Conservation (phyloP, 2,888 invertebrate genomes). For the Thecophora atra region DNA sequence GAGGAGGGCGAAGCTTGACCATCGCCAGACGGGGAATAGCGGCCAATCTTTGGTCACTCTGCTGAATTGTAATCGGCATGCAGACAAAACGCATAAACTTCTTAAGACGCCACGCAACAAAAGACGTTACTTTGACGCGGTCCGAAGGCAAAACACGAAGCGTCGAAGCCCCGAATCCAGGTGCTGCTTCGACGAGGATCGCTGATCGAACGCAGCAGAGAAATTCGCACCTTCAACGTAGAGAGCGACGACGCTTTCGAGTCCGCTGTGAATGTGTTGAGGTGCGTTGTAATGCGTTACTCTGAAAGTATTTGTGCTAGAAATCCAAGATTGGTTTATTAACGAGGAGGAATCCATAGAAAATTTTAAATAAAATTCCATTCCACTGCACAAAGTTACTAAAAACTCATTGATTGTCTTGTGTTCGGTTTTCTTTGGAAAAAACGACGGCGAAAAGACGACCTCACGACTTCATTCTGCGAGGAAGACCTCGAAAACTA, state of each 20-base stretch:
- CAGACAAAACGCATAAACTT: slow-evolving; percentile 40
- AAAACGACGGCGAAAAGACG: background rate
- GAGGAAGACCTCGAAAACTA: background rate
- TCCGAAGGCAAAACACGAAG: background rate
- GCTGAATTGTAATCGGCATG: slow-evolving; percentile 17
- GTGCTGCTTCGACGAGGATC: too few species aligned
- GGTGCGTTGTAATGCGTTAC: slow-evolving; percentile 11
- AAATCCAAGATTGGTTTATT: background rate
- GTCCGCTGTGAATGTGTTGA: slow-evolving; percentile 21
- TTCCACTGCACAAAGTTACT: background rate
- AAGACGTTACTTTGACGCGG: slow-evolving; percentile 39
- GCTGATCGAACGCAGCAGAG: slow-evolving; percentile 14
- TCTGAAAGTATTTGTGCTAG: slow-evolving; percentile 11
- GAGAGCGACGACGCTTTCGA: background rate
- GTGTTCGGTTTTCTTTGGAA: too few species aligned
- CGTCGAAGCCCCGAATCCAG: too few species aligned
- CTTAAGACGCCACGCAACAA: slow-evolving; percentile 38
- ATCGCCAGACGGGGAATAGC: slow-evolving; percentile 9
- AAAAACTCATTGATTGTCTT: too few species aligned
- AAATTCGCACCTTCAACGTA: slow-evolving; percentile 5
- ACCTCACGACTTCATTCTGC: background rate
- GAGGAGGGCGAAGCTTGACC: slow-evolving; percentile 37
- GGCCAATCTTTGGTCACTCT: slow-evolving; percentile 16
- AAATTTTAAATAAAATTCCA: background rate
- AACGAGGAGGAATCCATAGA: background rate